Evolutionary conservation across 1,140 invertebrate species (phyloP).

Genomic region (Portunus trituberculatus): DNA sequence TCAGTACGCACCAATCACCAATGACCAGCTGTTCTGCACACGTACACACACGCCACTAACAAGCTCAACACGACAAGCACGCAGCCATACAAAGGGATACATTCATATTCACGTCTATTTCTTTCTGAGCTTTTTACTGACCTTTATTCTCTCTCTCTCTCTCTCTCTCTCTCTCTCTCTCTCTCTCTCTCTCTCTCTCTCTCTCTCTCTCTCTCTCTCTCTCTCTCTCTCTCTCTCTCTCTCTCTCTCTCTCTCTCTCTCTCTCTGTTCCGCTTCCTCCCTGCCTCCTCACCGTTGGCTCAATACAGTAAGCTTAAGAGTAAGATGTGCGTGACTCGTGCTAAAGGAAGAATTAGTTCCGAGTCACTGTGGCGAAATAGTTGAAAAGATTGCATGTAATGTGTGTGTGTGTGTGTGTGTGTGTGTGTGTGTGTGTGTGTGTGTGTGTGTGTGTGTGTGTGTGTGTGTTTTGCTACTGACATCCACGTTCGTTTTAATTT

Average conservation of each 20-base stretch:
- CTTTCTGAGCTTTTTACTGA: neutral
- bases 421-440: slow-evolving; percentile 46
- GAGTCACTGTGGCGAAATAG: neutral
- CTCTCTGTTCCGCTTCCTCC: neutral
- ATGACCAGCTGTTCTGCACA: neutral
- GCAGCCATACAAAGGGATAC: neutral
- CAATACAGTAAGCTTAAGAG: slow-evolving; percentile 1
- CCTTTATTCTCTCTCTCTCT: neutral
- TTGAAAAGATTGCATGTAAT: neutral
- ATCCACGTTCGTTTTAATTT: neutral
- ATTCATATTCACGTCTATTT: neutral
- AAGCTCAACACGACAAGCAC: neutral
- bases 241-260: neutral
- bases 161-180: slow-evolving; percentile 22
- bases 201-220: slow-evolving; percentile 16
- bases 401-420: neutral
- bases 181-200: slow-evolving; percentile 32
- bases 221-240: neutral
- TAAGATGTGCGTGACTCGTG: neutral
- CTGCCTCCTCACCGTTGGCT: neutral
- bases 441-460: slow-evolving; percentile 56
- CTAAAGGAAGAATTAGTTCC: slow-evolving; percentile 31
- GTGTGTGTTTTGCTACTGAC: neutral
- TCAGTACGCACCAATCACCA: neutral
- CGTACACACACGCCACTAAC: neutral